phyloP scores from a whole-genome alignment of 2,113 vertebrate species.

The Podilymbus podiceps region DNA sequence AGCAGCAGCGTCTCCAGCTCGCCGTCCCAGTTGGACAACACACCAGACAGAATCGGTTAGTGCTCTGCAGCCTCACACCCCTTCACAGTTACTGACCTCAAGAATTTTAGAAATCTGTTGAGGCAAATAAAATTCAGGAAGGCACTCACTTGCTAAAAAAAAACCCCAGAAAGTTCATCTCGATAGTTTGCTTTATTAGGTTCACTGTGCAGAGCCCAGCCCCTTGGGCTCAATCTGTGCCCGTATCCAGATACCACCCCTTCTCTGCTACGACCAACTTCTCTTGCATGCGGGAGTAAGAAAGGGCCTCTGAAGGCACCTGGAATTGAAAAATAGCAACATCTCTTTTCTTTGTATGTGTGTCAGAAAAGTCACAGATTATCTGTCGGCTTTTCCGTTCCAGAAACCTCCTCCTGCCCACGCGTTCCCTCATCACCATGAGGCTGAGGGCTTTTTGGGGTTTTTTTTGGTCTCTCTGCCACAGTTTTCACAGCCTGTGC shows the following conservation, averaged over 20 bases:
- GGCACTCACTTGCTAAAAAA: accelerated
- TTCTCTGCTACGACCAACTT: not conserved
- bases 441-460: not conserved
- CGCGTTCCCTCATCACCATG: not conserved
- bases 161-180: accelerated
- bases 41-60: constrained; percentile 85
- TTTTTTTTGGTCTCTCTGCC: not conserved
- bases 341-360: not conserved
- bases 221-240: not conserved
- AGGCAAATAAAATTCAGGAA: not conserved
- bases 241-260: not conserved
- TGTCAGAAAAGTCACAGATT: not conserved
- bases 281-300: not conserved
- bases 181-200: not conserved
- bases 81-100: not conserved
- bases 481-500: not conserved
- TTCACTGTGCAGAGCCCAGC: not conserved
- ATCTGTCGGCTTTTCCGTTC: not conserved
- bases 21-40: constrained; percentile 76
- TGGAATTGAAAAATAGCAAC: not conserved
- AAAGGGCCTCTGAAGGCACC: not conserved
- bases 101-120: not conserved
- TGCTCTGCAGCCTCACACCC: not conserved
- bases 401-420: not conserved
- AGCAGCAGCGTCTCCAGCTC: constrained; percentile 92